Evolutionary conservation across 2,797 vertebrate species (phyloP), one percentile per base, ranked within the genome.

Genomic region (Macroramphosus scolopax): DNA sequence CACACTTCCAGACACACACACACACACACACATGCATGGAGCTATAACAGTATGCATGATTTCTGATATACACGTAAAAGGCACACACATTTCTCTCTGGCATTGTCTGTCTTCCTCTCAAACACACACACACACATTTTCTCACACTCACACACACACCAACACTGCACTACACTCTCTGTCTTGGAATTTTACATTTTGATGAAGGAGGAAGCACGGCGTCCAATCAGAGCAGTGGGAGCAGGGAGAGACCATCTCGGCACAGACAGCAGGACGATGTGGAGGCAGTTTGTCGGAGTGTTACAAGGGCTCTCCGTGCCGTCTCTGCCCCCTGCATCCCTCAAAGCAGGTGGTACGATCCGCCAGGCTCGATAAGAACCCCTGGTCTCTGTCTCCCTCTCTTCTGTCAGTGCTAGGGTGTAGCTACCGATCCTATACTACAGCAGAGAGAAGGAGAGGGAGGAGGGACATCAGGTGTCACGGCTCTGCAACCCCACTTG

Each of bases 141-240:
- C 17, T 16, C 54, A 3, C 32, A 4, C 54, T 24, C 46, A 34
- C 33, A 10, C 36, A 15, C 42, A 43, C 54, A 28, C 29, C 65
- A 56, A 68, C 34, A 42, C 81, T 72, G 75, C 78, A 77, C 80
- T 82, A 82, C 84, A n/a, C n/a, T 82, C 78, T 86, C 81, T 83
- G 84, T 87, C 87, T 85, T 86, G 83, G 87, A 87, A 87, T 88
- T 84, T 86, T 86, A 84, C 87, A 89, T 88, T 84, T 89, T 84
- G 83, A 87, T 89, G 86, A 88, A 86, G 83, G 76, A 86, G 83
- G 82, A 86, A 86, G 85, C 72, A 8, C 1, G 8, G 31, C 5
- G 13, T 66, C 85, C 85, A 87, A 87, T 89, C 81, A 78, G 60
- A 69, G 65, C 36, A 14, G 32, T 17, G 4, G 48, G 16, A 79